Base-by-base conservation (phyloP, 2,888 invertebrate genomes). In the Mongoloraphidia duomilia region DNA sequence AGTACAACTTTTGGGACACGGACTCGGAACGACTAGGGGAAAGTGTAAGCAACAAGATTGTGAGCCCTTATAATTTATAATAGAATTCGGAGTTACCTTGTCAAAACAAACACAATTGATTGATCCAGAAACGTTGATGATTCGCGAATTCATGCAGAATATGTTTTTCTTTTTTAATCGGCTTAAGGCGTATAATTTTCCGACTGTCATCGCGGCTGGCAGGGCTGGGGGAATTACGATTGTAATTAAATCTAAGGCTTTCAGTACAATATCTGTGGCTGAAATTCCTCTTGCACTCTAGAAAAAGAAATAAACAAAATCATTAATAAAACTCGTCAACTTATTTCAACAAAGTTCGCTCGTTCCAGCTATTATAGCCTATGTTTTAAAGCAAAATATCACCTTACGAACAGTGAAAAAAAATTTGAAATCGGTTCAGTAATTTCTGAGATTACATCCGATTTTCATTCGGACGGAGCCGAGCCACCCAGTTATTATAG, bases 171-270 rank as follows among this genome's bases (percentile, higher is more conserved):
- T 76, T 64, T 85, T 79, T 43, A 96, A 73, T 9, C 95, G 74
- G 47, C 77, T 76, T 62, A 94, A 93, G 0, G 95, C 95, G 65
- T 93, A 91, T 59, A 91, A 76, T 2, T 88, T 80, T 0, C 95
- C 95, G 2, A 94, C 91, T 0, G 94, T 93, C 94, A 95, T 94
- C 51, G 95, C 96, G 39, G 94, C 94, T 2, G 94, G 96, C 41
- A 96, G 68, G 0, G 95, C 94, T 0, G 96, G 95, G 0, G 95
- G 95, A 1, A 96, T 90, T 41, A 92, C 93, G 50, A 96, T 92
- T 0, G 96, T 96, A 53, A 95, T 84, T 48, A 96, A 79, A 70
- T 96, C 95, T 54, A 95, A 70, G 0, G 90, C 85, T 61, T 92
- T 84, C 10, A 90, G 65, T 0, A 77, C 72, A 36, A 88, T 79